Conservation (phyloP, 2,888 invertebrate species). For the Psococerastis gibbosa region DNA sequence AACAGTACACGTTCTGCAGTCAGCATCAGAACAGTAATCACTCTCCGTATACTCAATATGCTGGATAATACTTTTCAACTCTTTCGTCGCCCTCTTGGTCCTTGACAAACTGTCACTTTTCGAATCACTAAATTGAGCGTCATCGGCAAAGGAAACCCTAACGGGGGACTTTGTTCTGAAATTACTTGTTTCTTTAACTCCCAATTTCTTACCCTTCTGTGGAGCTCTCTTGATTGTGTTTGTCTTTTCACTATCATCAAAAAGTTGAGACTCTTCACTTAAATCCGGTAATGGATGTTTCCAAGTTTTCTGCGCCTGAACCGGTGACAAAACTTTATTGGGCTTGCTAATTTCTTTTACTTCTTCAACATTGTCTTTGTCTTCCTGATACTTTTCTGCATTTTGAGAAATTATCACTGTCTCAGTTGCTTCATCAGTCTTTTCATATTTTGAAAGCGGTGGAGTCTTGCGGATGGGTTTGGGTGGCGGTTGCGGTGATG, state of each 20-base stretch:
- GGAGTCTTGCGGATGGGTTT: slow-evolving; percentile 2
- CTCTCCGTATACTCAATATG: slow-evolving; percentile 7
- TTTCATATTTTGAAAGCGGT: neutral
- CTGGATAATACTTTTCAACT: slow-evolving; percentile 7
- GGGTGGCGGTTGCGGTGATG: slow-evolving; percentile 1
- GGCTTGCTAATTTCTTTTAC: neutral
- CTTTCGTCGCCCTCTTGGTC: slow-evolving; percentile 8
- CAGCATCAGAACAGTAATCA: slow-evolving; percentile 6
- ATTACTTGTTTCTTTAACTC: neutral
- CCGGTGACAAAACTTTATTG: neutral
- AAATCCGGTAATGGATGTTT: neutral
- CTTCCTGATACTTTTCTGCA: neutral
- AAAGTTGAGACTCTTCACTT: neutral
- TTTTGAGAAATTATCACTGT: neutral
- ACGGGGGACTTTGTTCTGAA: slow-evolving; percentile 2
- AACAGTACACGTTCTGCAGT: slow-evolving; percentile 5
- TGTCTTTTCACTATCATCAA: slow-evolving; percentile 1
- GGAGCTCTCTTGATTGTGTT: slow-evolving; percentile 10
- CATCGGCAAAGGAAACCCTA: slow-evolving; percentile 7
- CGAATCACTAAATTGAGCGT: neutral
- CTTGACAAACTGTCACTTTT: neutral
- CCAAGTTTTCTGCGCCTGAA: neutral
- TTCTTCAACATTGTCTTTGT: neutral
- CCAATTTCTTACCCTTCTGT: neutral
- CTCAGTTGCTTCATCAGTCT: neutral